A percentile compares a stretch with the other conserved stretches of the same genome.
Conservation (phyloP, 2,888 invertebrate genomes). For the Drosophila melanocephala region DNA sequence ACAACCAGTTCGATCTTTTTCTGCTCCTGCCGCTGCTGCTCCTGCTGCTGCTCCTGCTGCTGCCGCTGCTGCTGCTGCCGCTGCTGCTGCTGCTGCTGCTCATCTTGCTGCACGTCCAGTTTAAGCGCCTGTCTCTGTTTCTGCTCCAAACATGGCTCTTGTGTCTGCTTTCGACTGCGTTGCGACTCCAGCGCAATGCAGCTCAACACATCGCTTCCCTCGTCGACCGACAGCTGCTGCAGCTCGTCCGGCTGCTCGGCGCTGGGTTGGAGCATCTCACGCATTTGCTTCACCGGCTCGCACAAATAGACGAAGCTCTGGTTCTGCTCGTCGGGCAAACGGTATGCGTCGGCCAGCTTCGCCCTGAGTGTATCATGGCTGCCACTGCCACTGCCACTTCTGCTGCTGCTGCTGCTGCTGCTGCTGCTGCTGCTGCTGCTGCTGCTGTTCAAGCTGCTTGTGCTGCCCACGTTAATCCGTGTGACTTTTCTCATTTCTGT, state of each 20-base stretch:
- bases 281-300: slow-evolving; percentile 55
- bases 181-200: background rate
- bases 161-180: background rate
- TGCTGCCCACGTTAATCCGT: background rate
- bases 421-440: background rate
- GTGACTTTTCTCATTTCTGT: background rate
- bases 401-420: background rate
- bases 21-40: background rate
- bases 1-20: slow-evolving; percentile 68
- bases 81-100: background rate
- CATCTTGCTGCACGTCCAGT: background rate
- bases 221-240: background rate
- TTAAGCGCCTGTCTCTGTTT: background rate
- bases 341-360: slow-evolving; percentile 32
- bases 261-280: slow-evolving; percentile 49
- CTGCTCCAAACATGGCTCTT: background rate
- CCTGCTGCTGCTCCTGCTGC: background rate
- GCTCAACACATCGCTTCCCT: background rate
- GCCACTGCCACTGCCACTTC: slow-evolving; percentile 12
- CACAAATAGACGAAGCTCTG: slow-evolving; percentile 67
- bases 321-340: slow-evolving; percentile 46
- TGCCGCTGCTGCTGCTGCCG: background rate
- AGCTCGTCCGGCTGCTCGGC: background rate
- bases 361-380: slow-evolving; percentile 32
- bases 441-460: slow-evolving; percentile 18